Conservation (phyloP, 2,888 invertebrate genomes). For the Cephus nigrinus region DNA sequence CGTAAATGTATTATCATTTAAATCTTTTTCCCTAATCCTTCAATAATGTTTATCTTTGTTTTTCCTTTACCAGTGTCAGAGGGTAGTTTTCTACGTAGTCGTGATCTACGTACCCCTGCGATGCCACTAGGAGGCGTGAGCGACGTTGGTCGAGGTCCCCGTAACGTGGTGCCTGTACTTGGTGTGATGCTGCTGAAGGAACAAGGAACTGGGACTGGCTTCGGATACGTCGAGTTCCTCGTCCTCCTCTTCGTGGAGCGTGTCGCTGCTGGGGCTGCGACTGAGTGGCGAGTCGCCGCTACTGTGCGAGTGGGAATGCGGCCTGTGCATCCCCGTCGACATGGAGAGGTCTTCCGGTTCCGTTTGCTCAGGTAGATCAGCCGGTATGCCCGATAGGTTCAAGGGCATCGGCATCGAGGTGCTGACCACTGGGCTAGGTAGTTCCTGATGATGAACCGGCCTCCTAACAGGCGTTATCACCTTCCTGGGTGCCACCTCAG, state of each 20-base stretch:
- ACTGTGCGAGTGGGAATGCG: conserved; percentile 65
- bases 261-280: conserved; percentile 65
- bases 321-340: conserved; percentile 68
- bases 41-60: background rate
- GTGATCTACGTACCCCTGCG: conserved; percentile 42
- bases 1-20: too few species aligned
- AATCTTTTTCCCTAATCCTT: too few species aligned
- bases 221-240: conserved; percentile 70
- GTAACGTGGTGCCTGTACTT: conserved; percentile 13
- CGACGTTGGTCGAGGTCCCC: conserved; percentile 26
- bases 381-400: conserved; percentile 68
- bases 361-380: conserved; percentile 81
- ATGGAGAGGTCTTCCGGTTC: conserved; percentile 92
- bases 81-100: conserved; percentile 1
- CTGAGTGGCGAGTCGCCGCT: conserved; percentile 68
- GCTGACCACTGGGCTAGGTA: conserved; percentile 55
- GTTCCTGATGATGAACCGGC: conserved; percentile 64
- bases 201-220: conserved; percentile 65
- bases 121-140: conserved; percentile 50
- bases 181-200: conserved; percentile 59
- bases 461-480: conserved; percentile 39
- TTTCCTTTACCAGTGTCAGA: background rate
- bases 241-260: conserved; percentile 68
- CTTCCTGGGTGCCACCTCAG: conserved; percentile 58
- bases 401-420: conserved; percentile 69